Percentiles rank a stretch among this genome's conserved stretches.
Evolutionary conservation across 2,888 invertebrate species (phyloP).

Genomic region (Cremastinae sp.): DNA sequence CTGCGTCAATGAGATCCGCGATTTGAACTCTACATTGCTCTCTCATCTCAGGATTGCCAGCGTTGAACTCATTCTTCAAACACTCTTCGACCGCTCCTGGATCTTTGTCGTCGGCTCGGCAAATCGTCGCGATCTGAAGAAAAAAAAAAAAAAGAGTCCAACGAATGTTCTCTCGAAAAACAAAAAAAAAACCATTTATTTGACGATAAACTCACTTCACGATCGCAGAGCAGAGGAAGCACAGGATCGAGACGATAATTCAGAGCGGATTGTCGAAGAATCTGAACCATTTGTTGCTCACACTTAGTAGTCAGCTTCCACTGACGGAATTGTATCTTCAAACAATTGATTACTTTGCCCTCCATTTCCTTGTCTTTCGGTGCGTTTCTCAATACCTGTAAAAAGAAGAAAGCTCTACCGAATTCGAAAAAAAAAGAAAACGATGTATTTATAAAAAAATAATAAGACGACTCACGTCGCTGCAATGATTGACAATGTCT

Average conservation of each 20-base stretch:
- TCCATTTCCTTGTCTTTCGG: slow-evolving; percentile 87
- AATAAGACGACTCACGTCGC: slow-evolving; percentile 81
- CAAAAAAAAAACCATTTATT: slow-evolving; percentile 22
- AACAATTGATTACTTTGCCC: slow-evolving; percentile 91
- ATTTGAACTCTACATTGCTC: slow-evolving; percentile 92
- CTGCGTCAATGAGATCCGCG: slow-evolving; percentile 93
- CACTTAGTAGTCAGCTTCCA: slow-evolving; percentile 88
- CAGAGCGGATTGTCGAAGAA: slow-evolving; percentile 93
- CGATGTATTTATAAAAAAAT: slow-evolving; percentile 67
- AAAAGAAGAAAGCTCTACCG: no score
- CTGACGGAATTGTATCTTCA: slow-evolving; percentile 90
- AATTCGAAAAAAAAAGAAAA: neutral
- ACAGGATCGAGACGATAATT: slow-evolving; percentile 95
- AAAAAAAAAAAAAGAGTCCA: slow-evolving; percentile 15
- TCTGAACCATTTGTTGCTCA: slow-evolving; percentile 90
- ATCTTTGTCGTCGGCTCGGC: slow-evolving; percentile 82
- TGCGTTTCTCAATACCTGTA: slow-evolving; percentile 70
- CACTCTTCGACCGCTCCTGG: slow-evolving; percentile 92
- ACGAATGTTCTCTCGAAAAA: slow-evolving; percentile 45
- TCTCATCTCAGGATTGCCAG: slow-evolving; percentile 87
- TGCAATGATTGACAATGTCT: slow-evolving; percentile 90
- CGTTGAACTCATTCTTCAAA: slow-evolving; percentile 86
- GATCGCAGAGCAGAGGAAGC: slow-evolving; percentile 89
- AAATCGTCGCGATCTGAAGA: slow-evolving; percentile 80
- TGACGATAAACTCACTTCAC: slow-evolving; percentile 83